Evolutionary conservation across 2,888 invertebrate genomes (phyloP), one percentile per base, ranked within the genome.

Genomic region (Synergus japonicus): DNA sequence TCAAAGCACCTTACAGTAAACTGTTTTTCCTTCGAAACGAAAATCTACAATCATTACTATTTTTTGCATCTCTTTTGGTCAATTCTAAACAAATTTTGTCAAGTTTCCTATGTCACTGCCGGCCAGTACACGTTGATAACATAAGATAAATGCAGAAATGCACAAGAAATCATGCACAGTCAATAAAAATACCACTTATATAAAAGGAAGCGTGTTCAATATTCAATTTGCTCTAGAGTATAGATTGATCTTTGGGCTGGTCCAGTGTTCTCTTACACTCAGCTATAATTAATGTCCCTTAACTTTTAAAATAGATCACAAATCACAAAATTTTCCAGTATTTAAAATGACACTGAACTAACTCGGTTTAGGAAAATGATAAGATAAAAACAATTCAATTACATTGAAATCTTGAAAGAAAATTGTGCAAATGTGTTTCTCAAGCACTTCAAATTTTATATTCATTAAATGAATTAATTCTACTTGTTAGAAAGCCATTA

Each of bases 231-330:
- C 63, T 60, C 29, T 73, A 73, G 37, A 73, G 54, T 41, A 64
- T 46, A 58, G 29, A 60, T 66, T 41, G 37, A 69, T 69, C 78
- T 81, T 64, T 64, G 78, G 73, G 41, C 76, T 78, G 76, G 76
- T 78, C 54, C 80, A 29, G 63, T 64, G 44, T 76, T 64, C 49
- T 76, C 46, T 78, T 43, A 46, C 37, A 66, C 18, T 46, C 29
- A 22, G 64, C 65, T 73, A 64, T 46, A 78, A 73, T 73, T 43
- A 64, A 77, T 65, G n/a, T 66, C 77, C 44, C 10, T 77, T 46
- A 58, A 54, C 15, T 73, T 73, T 73, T 73, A 73, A 46, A 73
- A 73, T 37, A 41, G 13, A 69, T 69, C 29, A 73, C 37, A 54
- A 37, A 73, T 73, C 37, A 41, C 54, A 18, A 73, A 69, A 54